Percentiles rank a stretch among this genome's conserved stretches.
Evolutionary conservation across 2,113 vertebrate genomes (phyloP).

Genomic region (Syrrhaptes paradoxus): DNA sequence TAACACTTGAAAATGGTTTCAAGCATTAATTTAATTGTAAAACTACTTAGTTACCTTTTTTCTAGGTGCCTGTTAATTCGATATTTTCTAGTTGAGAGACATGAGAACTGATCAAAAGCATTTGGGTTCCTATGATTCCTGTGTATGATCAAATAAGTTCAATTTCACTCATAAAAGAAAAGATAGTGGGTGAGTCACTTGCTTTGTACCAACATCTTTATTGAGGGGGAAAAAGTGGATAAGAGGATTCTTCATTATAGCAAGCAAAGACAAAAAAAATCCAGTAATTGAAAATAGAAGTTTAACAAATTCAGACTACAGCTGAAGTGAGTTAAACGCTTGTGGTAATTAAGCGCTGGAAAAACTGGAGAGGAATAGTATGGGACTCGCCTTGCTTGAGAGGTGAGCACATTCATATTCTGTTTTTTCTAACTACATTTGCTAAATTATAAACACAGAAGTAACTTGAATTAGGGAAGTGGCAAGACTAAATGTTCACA

Average conservation of each 20-base stretch:
- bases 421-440: not conserved
- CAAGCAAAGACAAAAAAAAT: not conserved
- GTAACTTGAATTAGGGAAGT: not conserved
- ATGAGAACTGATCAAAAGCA: not conserved
- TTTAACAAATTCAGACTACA: not conserved
- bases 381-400: not conserved
- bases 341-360: not conserved
- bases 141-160: not conserved
- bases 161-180: not conserved
- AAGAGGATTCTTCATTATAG: not conserved
- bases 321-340: not conserved
- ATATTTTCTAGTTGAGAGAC: not conserved
- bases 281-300: not conserved
- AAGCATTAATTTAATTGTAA: not conserved
- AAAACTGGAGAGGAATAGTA: not conserved
- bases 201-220: not conserved
- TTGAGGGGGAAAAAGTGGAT: not conserved
- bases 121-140: not conserved
- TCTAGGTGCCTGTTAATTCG: not conserved
- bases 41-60: not conserved
- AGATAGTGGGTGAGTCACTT: not conserved
- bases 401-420: not conserved
- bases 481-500: not conserved
- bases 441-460: not conserved
- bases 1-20: not conserved